phyloP scores from a whole-genome alignment of 2,797 vertebrate genomes.

The Pangasius djambal region DNA sequence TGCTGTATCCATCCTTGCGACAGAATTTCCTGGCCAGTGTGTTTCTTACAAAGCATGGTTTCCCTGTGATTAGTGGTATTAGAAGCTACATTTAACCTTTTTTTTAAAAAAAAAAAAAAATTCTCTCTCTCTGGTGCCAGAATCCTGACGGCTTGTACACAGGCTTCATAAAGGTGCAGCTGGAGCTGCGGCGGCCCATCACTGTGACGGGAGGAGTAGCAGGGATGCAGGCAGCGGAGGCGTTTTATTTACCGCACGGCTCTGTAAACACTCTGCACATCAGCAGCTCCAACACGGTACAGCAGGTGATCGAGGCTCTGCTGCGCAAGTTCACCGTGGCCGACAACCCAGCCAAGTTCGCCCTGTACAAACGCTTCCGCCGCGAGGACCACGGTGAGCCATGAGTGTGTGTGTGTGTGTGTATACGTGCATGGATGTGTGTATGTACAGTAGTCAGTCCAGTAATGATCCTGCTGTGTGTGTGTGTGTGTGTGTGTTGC shows the following conservation, averaged over 20 bases:
- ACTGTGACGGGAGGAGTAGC: constrained; percentile 74
- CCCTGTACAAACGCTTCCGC: constrained; percentile 91
- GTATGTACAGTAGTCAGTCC: background rate
- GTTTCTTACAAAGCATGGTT: background rate
- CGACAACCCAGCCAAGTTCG: constrained; percentile 95
- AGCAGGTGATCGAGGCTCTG: constrained; percentile 92
- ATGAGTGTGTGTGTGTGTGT: background rate
- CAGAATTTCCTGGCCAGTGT: background rate
- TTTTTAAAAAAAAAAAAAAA: background rate
- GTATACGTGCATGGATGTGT: constrained; percentile 9
- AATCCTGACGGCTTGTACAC: constrained; percentile 84
- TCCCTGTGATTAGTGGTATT: background rate
- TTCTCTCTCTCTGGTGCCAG: constrained; percentile 65
- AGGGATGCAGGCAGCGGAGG: constrained; percentile 68
- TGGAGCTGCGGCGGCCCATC: constrained; percentile 89
- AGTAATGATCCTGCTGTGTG: constrained; percentile 15
- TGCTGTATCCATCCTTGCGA: background rate
- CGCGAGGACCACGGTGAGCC: constrained; percentile 91
- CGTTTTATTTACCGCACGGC: constrained; percentile 84
- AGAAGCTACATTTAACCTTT: background rate
- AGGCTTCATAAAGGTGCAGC: constrained; percentile 96
- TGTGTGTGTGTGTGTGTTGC: constrained; percentile 27
- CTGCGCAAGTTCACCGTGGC: constrained; percentile 90
- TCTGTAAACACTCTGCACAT: constrained; percentile 91
- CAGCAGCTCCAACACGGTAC: constrained; percentile 92